Evolutionary conservation across 2,797 vertebrate species (phyloP), one percentile per base, ranked within the genome.

Genomic region (Delichon dasypus): DNA sequence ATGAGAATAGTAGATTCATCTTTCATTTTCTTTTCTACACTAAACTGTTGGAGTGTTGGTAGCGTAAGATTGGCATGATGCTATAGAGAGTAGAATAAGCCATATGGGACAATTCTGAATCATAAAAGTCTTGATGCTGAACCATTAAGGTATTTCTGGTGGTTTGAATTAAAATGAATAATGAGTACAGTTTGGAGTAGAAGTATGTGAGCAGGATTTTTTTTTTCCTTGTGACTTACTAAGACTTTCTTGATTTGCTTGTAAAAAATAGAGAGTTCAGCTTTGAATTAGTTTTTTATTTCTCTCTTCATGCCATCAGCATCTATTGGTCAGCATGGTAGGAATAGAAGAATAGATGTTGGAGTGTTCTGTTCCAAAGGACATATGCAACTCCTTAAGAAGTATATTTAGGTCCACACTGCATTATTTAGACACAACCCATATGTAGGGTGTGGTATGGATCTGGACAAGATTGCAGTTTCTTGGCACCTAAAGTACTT

Each of bases 401-500:
- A 87, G 42, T 66, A 72, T 84, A 79, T 91, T 95, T 95, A 94
- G 88, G 44, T 10, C 64, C 84, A 82, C 36, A 53, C 4, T 71
- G 44, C 53, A 85, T 66, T 85, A 86, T 88, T 96, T 95, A 95
- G 94, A 95, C 79, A 84, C 30, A 96, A 78, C 34, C 70, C 94
- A 92, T 95, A 91, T 94, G 92, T 14, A 91, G 92, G 89, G 76
- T 76, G 92, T 76, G 87, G 66, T 92, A 88, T 64, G 38, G 87
- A 81, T 95, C 89, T 96, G 87, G 82, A 93, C 58, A 91, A 70
- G 57, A 89, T 23, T 89, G 92, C 81, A 92, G 51, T 58, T 92
- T 89, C 78, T 92, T 97, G 94, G 95, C 95, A 93, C 12, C 40
- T 79, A 50, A 88, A 68, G 20, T 65, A 48, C 60, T 90, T 89